Base-by-base conservation (phyloP, 2,888 invertebrate species). In the Dryococelus australis region DNA sequence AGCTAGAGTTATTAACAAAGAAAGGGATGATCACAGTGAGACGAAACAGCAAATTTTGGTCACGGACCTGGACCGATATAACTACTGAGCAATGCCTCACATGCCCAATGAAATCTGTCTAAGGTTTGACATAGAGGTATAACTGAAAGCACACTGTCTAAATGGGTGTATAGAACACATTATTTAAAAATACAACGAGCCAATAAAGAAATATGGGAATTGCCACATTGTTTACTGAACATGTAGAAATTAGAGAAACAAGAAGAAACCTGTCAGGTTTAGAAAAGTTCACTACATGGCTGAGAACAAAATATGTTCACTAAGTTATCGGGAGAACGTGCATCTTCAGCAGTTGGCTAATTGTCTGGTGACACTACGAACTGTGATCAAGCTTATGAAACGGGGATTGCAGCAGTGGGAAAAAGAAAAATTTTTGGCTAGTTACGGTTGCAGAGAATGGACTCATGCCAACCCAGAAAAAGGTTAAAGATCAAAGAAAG, bases 51-150 rank as follows among this genome's bases (percentile, higher is more conserved):
- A 83, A 83, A 43, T 83, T 83, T 83, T 83, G 4, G 83, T 83
- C 83, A 35, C 28, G 83, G 28, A 83, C 83, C 12, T 83, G 83
- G 83, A 83, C 83, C 6, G 83, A 83, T 43, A 83, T 83, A 13
- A 26, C 27, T 83, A 83, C 1, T 43, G 27, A 83, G 28, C 27
- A 83, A 28, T 83, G 35, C 43, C 83, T 83, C 43, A 83, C 26
- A 35, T 35, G 35, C 83, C 83, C 83, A 43, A 83, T 83, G 27
- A 83, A 28, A 83, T 24, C 83, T 43, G 24, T 83, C 12, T 4
- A 20, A 16, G 65, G 65, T 65, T 65, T 65, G 65, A 65, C 65
- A 65, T 20, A 65, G 83, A 83, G 83, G 27, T 13, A 83, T 83
- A 83, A 83, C 28, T 43, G 28, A 83, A 24, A 28, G 83, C 83